Base-by-base conservation (phyloP, 2,113 vertebrate genomes). In the Propithecus coquereli region DNA sequence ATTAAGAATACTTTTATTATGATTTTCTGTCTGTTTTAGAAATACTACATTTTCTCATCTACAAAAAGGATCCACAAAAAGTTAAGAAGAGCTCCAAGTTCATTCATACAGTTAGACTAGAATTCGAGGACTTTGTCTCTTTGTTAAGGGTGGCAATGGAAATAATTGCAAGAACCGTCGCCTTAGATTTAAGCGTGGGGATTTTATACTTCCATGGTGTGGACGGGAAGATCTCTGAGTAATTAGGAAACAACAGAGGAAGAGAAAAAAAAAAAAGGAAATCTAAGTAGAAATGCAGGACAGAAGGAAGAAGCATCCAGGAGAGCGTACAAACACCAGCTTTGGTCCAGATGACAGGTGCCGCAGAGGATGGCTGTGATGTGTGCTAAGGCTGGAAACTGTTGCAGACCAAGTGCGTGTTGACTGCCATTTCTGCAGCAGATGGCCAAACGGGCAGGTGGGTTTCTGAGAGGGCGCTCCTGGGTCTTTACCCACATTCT, bases 361-460 rank as follows among this genome's bases (percentile, higher is more conserved):
- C 30, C 18, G 10, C 50, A 23, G 17, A 91, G 20, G 43, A 18
- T 1, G 66, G 23, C 30, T 84, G 6, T 66, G 23, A 50, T 1
- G 32, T 1, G 32, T 34, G 8, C 27, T 16, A 13, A 14, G 8
- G 30, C 47, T 47, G 34, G 27, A 9, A 20, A 66, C 18, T 73
- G 2, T 22, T 23, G 32, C 25, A 89, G 63, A 77, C 22, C 6
- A 4, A 90, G 32, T 23, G 66, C 70, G 22, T 23, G 18, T n/a
- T 9, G 52, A 59, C 68, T 45, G 27, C 18, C 22, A 2, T 66
- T 77, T 80, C 73, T 1, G 0, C 20, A 90, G 76, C 90, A 95
- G 95, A 92, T 70, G 81, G 71, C 25, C 71, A 37, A 79, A 59
- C 27, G 22, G 74, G 84, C 84, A 94, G 80, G 81, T 76, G 90